Conservation (phyloP, 2,797 vertebrate species). For the Ibycter americanus region DNA sequence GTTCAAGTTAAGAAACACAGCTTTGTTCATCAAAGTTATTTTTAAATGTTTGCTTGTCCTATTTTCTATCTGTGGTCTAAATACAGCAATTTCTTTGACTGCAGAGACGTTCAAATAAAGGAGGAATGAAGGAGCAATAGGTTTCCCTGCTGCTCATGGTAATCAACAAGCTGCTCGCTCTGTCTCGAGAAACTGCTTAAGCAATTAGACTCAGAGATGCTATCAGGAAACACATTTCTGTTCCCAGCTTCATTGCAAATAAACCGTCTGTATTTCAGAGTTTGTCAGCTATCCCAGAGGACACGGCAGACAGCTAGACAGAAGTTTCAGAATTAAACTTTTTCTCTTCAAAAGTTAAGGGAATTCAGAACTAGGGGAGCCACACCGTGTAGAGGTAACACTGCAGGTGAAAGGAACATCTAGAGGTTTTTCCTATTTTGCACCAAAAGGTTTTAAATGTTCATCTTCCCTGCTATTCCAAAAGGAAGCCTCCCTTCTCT, state of each 20-base stretch:
- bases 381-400: not conserved
- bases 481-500: not conserved
- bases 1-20: not conserved
- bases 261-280: not conserved
- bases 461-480: not conserved
- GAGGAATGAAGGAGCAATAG: not conserved
- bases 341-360: not conserved
- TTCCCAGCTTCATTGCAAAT: slow-evolving; percentile 26
- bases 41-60: slow-evolving; percentile 2
- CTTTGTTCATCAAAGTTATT: not conserved
- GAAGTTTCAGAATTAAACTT: not conserved
- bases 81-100: not conserved
- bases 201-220: slow-evolving; percentile 28
- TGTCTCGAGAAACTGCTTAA: not conserved
- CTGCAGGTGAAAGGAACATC: not conserved
- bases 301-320: not conserved
- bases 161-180: not conserved
- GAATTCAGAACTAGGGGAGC: not conserved
- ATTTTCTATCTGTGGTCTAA: not conserved
- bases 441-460: not conserved
- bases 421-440: not conserved
- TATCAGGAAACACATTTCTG: slow-evolving; percentile 8
- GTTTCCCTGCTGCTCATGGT: not conserved
- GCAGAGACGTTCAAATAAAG: not conserved
- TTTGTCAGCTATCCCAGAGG: slow-evolving; percentile 4